These are phyloP conservation scores for Drosophila oshimai DNA, from an alignment of 1,140 invertebrate species.

Conservation along the genomic window DNA sequence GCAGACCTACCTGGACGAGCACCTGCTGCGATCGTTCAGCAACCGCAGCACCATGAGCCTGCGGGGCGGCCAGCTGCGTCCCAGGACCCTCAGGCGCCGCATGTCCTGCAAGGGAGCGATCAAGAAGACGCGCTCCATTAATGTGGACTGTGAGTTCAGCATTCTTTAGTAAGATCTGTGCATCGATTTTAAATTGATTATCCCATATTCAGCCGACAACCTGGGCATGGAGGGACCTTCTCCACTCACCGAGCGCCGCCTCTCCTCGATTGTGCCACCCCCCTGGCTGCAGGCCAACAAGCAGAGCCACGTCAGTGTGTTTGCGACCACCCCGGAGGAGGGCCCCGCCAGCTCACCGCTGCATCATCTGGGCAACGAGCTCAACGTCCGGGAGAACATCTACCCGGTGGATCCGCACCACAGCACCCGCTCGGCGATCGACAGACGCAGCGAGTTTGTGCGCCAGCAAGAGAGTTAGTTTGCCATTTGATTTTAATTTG, in stretches of 20 bases:
- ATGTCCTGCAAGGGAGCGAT: constrained; percentile 94
- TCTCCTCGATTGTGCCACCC: constrained; percentile 84
- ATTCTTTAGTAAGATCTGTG: no score
- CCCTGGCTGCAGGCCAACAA: constrained; percentile 85
- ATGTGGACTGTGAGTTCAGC: constrained; percentile 88
- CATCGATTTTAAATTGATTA: no score
- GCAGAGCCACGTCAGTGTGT: constrained; percentile 67
- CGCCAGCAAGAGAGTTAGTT: constrained; percentile 81
- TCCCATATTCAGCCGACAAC: constrained; percentile 86
- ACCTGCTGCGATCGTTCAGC: constrained; percentile 91
- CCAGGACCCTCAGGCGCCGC: constrained; percentile 86
- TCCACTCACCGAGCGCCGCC: constrained; percentile 85
- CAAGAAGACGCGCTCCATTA: constrained; percentile 93
- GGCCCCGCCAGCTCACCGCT: constrained; percentile 39
- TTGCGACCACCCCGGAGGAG: constrained; percentile 79
- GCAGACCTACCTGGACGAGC: constrained; percentile 93
- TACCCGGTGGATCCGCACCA: constrained; percentile 76
- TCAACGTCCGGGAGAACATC: constrained; percentile 73
- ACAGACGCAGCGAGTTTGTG: constrained; percentile 78
- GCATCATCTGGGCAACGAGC: constrained; percentile 52
- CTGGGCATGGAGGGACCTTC: constrained; percentile 88
- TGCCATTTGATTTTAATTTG: neutral
- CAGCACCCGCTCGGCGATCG: constrained; percentile 66
- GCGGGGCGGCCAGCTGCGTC: constrained; percentile 83
- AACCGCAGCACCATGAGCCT: constrained; percentile 87